Conservation (phyloP, 2,888 invertebrate genomes). For the Gisinianus flammeolus region DNA sequence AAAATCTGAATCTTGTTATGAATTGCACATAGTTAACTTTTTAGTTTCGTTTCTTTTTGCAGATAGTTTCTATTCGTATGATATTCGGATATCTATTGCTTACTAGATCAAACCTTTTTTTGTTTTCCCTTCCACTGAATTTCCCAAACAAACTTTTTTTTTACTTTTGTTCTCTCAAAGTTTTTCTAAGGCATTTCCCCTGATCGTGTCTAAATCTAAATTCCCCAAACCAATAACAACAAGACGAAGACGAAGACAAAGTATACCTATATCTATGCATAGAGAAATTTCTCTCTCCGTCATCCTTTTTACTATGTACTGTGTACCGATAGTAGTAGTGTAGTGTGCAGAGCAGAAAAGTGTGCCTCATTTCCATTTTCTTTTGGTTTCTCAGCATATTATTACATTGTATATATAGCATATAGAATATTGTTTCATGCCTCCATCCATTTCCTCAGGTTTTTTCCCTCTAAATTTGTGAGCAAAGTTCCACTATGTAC, state of each 20-base stretch:
- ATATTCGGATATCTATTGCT: no score
- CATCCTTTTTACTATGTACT: background rate
- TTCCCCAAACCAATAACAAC: background rate
- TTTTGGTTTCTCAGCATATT: no score
- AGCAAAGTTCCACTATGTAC: constrained; percentile 24
- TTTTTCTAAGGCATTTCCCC: no score
- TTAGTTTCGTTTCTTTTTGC: no score
- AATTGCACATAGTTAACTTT: no score
- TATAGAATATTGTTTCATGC: background rate
- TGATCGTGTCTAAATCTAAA: no score
- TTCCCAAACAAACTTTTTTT: background rate
- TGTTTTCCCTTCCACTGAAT: background rate
- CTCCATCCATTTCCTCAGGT: background rate
- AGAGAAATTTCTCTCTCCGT: background rate
- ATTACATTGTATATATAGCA: background rate
- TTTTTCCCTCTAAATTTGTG: constrained; percentile 16
- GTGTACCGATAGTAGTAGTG: no score
- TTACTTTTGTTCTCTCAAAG: no score
- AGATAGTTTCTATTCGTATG: no score
- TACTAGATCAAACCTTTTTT: constrained; percentile 25
- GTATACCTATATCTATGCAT: background rate
- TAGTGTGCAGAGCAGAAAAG: background rate
- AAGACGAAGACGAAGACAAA: background rate
- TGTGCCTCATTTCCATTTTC: background rate
- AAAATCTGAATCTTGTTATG: no score